These are phyloP conservation scores for Pseudomyrmex sp. DNA, from an alignment of 1,140 invertebrate species.

Conservation along the genomic window DNA sequence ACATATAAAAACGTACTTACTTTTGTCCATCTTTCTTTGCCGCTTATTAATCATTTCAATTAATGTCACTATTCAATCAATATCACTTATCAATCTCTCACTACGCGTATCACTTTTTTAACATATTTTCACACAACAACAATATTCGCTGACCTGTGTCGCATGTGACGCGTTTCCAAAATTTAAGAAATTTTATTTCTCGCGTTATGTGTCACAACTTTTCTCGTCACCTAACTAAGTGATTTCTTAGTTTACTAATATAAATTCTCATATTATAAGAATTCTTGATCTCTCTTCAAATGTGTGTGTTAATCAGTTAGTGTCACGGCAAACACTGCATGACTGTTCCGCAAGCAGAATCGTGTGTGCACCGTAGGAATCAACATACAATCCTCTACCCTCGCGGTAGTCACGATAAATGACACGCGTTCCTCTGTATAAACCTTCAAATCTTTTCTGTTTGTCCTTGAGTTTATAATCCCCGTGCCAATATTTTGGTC, in stretches of 20 bases:
- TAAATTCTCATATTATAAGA: neutral
- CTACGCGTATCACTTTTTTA: neutral
- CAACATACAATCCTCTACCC: constrained; percentile 28
- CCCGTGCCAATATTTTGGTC: neutral
- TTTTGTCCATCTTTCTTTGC: constrained; percentile 51
- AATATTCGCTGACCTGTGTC: neutral
- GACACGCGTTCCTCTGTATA: neutral
- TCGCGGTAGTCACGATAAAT: constrained; percentile 46
- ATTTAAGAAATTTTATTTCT: neutral
- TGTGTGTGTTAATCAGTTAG: constrained; percentile 46
- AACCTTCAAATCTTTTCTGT: constrained; percentile 27
- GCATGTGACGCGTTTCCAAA: neutral
- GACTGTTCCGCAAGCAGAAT: constrained; percentile 57
- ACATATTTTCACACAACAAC: neutral
- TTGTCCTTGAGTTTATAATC: neutral
- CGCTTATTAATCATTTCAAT: neutral
- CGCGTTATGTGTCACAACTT: neutral
- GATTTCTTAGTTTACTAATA: constrained; percentile 11
- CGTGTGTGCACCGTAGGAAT: constrained; percentile 37
- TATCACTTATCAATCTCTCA: neutral
- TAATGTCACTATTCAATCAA: neutral
- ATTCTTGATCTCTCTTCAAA: neutral
- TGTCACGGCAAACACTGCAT: constrained; percentile 65
- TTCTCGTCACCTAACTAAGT: neutral
- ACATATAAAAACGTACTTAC: constrained; percentile 46